Evolutionary conservation across 2,113 vertebrate genomes (phyloP).

Genomic region (Anthoscopus minutus): DNA sequence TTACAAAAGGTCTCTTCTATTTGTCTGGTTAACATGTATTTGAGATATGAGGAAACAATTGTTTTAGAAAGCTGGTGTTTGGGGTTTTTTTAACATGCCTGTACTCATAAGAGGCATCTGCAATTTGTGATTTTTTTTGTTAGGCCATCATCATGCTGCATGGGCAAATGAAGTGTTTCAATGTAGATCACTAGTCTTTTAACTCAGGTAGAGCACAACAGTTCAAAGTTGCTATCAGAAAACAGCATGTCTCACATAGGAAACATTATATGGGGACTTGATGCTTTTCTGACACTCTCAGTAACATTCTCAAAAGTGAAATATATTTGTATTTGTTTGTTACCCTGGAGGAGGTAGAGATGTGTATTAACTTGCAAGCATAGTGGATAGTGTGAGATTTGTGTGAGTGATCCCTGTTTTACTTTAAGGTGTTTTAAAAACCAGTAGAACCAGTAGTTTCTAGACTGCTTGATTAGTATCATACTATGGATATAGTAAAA

Average conservation of each 20-base stretch:
- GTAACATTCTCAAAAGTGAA: not conserved
- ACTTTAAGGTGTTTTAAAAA: not conserved
- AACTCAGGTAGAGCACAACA: not conserved
- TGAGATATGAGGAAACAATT: not conserved
- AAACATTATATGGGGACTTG: not conserved
- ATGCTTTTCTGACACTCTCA: not conserved
- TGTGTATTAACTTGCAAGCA: not conserved
- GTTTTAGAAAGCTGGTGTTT: not conserved
- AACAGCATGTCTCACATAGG: not conserved
- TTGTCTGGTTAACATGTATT: not conserved
- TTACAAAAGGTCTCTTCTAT: not conserved
- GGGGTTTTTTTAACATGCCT: not conserved
- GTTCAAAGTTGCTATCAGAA: not conserved
- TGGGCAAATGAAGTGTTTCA: not conserved
- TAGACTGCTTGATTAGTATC: not conserved
- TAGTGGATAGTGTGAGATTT: not conserved
- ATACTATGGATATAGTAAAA: not conserved
- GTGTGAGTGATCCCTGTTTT: not conserved
- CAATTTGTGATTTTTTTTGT: not conserved
- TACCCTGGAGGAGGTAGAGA: not conserved
- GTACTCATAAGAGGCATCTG: not conserved
- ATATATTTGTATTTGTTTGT: not conserved
- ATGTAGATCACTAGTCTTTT: not conserved
- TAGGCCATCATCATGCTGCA: fast-evolving
- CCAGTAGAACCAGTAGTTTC: not conserved